Base-by-base conservation (phyloP, 2,113 vertebrate species). In the Amblyopsis rosae region DNA sequence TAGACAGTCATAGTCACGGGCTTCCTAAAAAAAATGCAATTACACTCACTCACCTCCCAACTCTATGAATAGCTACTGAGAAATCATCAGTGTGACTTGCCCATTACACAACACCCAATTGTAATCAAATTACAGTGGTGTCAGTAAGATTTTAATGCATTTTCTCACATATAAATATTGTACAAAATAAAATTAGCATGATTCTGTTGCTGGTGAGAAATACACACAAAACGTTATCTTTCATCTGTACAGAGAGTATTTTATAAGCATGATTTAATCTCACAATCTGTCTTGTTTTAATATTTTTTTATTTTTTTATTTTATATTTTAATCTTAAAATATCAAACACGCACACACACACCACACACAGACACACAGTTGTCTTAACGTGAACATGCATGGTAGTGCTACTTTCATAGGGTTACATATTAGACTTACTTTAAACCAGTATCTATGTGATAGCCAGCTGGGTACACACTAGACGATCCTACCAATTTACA, bases 21-120 rank as follows among this genome's bases (percentile, higher is more conserved):
- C 62, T 76, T 77, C 75, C 82, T 72, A 76, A 49, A 6, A 66
- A 26, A 62, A 85, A 82, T 76, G 73, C 62, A 82, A 83, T 83
- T 87, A 79, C 82, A 80, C 79, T 75, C 79, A 59, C 73, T 61
- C 76, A 70, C 69, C 69, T 57, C 63, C 76, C 65, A 65, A 69
- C 67, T 33, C 70, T 83, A 80, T 82, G 83, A 87, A 84, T 83
- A 86, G 74, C 66, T 17, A 41, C 74, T 51, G 63, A 81, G 82
- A 85, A 69, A 86, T 86, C 86, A 81, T 69, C 82, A 62, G 68
- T 82, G 63, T 82, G 84, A 83, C 81, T 70, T 61, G 77, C 17
- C 19, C 26, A 3, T 64, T 75, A 87, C 80, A 68, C 62, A n/a
- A 17, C 69, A 68, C 73, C 75, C 80, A 74, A 76, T 65, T 69